Percentiles rank a stretch among this genome's conserved stretches.
These are phyloP conservation scores for Geopemphigus sp. DNA, from an alignment of 1,140 invertebrate species.

Conservation along the genomic window DNA sequence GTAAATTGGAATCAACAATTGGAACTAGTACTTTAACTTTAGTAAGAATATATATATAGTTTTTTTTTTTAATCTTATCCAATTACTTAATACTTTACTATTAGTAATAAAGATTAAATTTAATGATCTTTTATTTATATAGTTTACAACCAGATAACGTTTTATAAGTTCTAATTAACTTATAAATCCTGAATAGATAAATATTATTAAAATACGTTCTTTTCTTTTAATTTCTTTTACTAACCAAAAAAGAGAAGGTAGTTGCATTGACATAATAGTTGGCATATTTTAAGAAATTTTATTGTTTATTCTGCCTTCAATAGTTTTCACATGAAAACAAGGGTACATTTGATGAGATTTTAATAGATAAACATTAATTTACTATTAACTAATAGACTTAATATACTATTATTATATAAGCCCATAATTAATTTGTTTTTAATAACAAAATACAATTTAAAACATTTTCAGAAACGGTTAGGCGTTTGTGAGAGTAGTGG, in stretches of 20 bases:
- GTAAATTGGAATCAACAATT: conserved; percentile 72
- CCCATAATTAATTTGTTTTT: too few species aligned
- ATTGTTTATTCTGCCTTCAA: too few species aligned
- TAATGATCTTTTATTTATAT: neutral
- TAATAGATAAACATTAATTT: too few species aligned
- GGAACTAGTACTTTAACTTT: conserved; percentile 65
- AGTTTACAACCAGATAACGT: neutral
- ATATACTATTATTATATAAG: too few species aligned
- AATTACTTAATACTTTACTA: too few species aligned
- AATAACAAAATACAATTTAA: neutral
- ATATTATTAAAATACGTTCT: neutral
- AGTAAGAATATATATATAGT: conserved; percentile 43
- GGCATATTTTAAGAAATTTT: neutral
- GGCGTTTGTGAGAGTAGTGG: conserved; percentile 54
- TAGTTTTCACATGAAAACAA: too few species aligned
- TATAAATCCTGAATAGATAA: neutral
- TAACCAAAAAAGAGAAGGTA: too few species aligned
- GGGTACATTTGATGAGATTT: too few species aligned
- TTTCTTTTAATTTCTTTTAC: neutral
- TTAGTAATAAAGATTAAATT: neutral
- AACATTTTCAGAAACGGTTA: conserved; percentile 41
- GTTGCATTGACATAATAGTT: neutral
- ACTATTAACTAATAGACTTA: too few species aligned
- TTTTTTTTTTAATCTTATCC: neutral
- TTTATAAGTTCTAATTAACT: neutral